Conservation (phyloP, 2,888 invertebrate species). For the Aleiodes leptofemur region DNA sequence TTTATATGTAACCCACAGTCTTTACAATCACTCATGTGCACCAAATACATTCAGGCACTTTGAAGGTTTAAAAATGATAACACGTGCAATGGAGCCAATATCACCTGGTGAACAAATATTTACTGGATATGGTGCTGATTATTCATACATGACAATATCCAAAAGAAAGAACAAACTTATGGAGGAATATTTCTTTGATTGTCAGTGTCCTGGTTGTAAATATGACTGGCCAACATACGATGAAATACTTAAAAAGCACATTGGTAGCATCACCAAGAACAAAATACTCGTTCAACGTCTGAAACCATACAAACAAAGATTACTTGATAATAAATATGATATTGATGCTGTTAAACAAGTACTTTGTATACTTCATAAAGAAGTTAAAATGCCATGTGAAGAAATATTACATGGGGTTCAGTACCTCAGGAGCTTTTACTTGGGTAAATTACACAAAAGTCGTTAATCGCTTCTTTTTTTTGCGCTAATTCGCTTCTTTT, state of each 20-base stretch:
- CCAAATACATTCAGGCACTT: constrained; percentile 73
- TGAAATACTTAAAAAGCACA: constrained; percentile 66
- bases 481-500: constrained; percentile 39
- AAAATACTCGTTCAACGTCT: constrained; percentile 66
- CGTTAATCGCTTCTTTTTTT: constrained; percentile 36
- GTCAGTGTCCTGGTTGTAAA: constrained; percentile 68
- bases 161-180: constrained; percentile 67
- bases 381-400: constrained; percentile 70
- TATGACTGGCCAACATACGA: constrained; percentile 70
- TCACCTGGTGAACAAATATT: constrained; percentile 70
- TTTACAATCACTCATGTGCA: constrained; percentile 72
- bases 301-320: constrained; percentile 66
- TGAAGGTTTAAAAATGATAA: constrained; percentile 70
- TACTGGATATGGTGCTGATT: constrained; percentile 71
- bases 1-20: constrained; percentile 68
- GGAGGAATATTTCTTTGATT: constrained; percentile 71
- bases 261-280: constrained; percentile 67
- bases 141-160: constrained; percentile 64
- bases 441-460: constrained; percentile 70
- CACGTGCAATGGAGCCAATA: constrained; percentile 69
- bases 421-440: constrained; percentile 72
- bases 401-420: constrained; percentile 71
- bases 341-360: constrained; percentile 69
- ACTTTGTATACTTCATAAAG: constrained; percentile 64
- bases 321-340: constrained; percentile 70